Evolutionary conservation across 2,113 vertebrate species (phyloP), one percentile per base, ranked within the genome.

Genomic region (Excalfactoria chinensis): DNA sequence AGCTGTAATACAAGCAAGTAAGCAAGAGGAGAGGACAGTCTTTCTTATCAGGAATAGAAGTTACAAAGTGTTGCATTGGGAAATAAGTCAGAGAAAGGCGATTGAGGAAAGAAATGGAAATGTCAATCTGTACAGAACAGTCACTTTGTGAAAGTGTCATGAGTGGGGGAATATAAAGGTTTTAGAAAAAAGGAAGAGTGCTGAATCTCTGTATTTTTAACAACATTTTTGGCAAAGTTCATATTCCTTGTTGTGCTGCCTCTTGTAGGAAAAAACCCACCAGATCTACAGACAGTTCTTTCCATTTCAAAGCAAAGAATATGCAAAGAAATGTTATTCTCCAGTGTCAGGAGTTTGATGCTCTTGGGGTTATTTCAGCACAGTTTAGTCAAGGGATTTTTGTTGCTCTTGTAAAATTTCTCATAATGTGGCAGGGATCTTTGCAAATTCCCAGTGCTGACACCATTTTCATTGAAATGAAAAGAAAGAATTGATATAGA

Each of bases 1-100:
- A 18, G 2, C 97, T 78, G 48, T 5, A 28, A 93, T 82, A n/a
- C 25, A 11, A 77, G 90, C 66, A 89, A 86, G 82, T 89, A 48
- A 25, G 67, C 23, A 53, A 55, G 69, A 66, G 51, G 5, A 16
- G 16, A 35, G 69, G 60, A 69, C 82, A 63, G 40, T 49, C 41
- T n/a, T 84, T 59, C 53, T 74, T 21, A 83, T 22, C 70, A 91
- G 41, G 5, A 88, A 49, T 6, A 60, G 37, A 37, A 64, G 83
- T 60, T 72, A 63, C 73, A 60, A 75, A 34, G 62, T 8, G 44
- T 1, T n/a, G 73, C 56, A 22, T 48, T 35, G 5, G 84, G 91
- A 94, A 90, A n/a, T 34, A 79, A 82, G 49, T 72, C 68, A 62
- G 49, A 79, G 37, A 19, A 74, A 3, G 14, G 51, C 13, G 40